phyloP scores from a whole-genome alignment of 2,888 invertebrate species.

The Cybosia mesomella region DNA sequence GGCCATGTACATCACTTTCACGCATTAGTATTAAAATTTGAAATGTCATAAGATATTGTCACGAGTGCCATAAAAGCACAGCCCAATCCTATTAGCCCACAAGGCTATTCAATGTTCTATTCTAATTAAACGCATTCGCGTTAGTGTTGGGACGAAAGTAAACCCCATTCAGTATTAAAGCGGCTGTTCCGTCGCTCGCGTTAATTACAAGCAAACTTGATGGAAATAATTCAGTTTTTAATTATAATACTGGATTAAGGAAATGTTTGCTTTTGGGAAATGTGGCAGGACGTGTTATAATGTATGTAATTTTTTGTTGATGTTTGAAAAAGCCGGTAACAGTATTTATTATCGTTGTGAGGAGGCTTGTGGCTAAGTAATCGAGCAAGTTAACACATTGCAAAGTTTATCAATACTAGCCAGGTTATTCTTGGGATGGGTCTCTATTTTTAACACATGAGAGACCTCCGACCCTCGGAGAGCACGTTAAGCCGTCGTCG shows the following conservation, averaged over 20 bases:
- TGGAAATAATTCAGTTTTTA: constrained; percentile 61
- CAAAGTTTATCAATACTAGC: too few relatives aligned
- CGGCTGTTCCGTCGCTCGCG: constrained; percentile 46
- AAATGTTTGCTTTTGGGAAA: constrained; percentile 34
- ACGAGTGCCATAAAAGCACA: constrained; percentile 19
- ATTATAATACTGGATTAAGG: constrained; percentile 57
- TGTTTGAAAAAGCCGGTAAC: neutral
- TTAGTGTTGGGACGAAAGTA: constrained; percentile 38
- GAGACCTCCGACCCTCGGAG: too few relatives aligned
- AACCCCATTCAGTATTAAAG: constrained; percentile 56
- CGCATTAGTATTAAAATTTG: neutral
- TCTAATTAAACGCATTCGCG: constrained; percentile 50
- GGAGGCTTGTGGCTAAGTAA: too few relatives aligned
- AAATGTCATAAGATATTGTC: neutral
- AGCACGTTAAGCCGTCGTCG: too few relatives aligned
- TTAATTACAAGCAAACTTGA: constrained; percentile 56
- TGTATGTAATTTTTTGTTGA: constrained; percentile 3
- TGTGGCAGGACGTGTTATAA: neutral
- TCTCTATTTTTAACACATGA: too few relatives aligned
- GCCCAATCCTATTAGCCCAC: constrained; percentile 34
- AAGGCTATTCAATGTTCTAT: constrained; percentile 38
- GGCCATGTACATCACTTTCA: too few relatives aligned
- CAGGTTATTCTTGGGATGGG: too few relatives aligned
- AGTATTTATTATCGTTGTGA: neutral
- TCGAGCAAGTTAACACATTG: too few relatives aligned